Conservation (phyloP, 2,888 invertebrate genomes). For the Steromphala cineraria region DNA sequence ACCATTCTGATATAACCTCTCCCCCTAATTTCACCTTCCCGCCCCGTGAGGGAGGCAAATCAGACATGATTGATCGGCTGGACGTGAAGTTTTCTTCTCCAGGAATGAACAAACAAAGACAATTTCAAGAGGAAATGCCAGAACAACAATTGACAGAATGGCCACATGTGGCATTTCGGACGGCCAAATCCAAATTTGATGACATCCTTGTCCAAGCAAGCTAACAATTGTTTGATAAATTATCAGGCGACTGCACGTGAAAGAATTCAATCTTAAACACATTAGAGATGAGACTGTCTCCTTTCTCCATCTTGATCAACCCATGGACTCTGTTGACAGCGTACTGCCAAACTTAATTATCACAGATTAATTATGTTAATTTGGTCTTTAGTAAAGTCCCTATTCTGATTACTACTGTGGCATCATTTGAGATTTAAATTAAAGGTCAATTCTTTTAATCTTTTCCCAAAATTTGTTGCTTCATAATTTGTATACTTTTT, state of each 20-base stretch:
- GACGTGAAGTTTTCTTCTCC: constrained; percentile 4
- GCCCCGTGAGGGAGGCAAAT: neutral
- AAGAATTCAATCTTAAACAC: constrained; percentile 20
- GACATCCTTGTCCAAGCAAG: neutral
- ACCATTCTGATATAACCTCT: neutral
- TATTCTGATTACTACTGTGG: neutral
- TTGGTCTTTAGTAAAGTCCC: neutral
- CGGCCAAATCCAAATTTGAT: constrained; percentile 9
- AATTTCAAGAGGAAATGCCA: neutral
- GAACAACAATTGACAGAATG: neutral
- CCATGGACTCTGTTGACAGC: neutral
- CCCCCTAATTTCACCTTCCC: neutral
- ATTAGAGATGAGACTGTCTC: neutral
- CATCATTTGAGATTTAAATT: neutral
- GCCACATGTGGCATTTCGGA: neutral
- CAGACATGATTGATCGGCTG: neutral
- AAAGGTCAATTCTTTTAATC: constrained; percentile 4
- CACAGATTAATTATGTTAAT: constrained; percentile 12
- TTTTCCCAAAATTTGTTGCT: too few species aligned
- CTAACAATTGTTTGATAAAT: constrained; percentile 17
- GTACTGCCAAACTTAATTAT: neutral
- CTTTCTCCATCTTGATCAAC: neutral
- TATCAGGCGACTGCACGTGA: neutral
- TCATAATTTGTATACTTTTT: too few species aligned
- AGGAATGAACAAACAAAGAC: constrained; percentile 7